phyloP scores from a whole-genome alignment of 2,113 vertebrate species.

The Charina bottae region DNA sequence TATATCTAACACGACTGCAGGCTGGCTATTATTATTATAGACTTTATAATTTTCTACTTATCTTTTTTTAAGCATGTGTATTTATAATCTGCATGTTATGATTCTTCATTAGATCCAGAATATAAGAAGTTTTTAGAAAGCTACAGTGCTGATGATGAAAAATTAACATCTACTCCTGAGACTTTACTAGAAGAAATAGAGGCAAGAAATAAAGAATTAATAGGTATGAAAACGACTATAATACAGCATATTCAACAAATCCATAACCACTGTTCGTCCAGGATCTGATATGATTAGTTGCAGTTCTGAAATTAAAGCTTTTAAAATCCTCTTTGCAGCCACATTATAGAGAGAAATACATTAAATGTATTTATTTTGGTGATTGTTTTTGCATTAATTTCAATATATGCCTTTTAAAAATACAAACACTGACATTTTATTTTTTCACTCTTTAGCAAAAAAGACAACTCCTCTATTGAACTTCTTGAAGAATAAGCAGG shows the following conservation, averaged over 20 bases:
- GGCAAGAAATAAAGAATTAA: slow-evolving; percentile 94
- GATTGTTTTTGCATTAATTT: neutral
- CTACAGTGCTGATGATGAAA: slow-evolving; percentile 94
- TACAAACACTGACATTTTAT: slow-evolving; percentile 19
- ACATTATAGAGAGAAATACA: neutral
- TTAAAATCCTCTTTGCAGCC: neutral
- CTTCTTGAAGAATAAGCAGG: slow-evolving; percentile 99
- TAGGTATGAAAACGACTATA: slow-evolving; percentile 77
- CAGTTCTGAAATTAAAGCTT: neutral
- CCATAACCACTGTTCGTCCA: neutral
- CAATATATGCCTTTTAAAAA: neutral
- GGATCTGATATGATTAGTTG: neutral
- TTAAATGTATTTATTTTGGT: neutral
- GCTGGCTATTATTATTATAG: neutral
- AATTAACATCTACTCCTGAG: slow-evolving; percentile 93
- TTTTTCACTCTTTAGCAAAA: slow-evolving; percentile 80
- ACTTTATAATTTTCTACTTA: neutral
- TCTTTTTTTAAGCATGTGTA: neutral
- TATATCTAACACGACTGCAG: neutral
- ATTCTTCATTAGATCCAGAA: slow-evolving; percentile 84
- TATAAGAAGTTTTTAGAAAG: slow-evolving; percentile 95
- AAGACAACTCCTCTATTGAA: slow-evolving; percentile 97
- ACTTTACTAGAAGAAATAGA: slow-evolving; percentile 96
- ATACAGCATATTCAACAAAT: neutral
- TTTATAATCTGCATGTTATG: slow-evolving; percentile 5